Conservation (phyloP, 2,888 invertebrate species). For the Catocala nupta region DNA sequence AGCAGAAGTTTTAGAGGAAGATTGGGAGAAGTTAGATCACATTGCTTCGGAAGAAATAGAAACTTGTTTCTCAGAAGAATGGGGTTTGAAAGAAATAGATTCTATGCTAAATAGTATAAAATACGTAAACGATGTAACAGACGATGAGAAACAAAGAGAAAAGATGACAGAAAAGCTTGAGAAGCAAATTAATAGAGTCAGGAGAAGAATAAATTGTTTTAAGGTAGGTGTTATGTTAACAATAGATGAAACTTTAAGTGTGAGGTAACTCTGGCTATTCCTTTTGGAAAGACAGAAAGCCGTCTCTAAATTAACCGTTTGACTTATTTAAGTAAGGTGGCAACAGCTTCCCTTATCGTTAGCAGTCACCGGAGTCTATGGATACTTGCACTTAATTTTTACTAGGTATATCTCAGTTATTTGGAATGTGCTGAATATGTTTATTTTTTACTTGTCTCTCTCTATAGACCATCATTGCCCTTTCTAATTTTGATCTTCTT, state of each 20-base stretch:
- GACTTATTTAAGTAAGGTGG: no score
- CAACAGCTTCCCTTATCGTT: no score
- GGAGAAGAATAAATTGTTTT: slow-evolving; percentile 68
- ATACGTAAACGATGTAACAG: slow-evolving; percentile 68
- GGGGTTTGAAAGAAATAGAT: slow-evolving; percentile 71
- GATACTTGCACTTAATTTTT: no score
- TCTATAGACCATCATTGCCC: no score
- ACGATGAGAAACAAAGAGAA: slow-evolving; percentile 60
- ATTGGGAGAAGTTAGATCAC: slow-evolving; percentile 45
- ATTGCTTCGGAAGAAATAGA: slow-evolving; percentile 57
- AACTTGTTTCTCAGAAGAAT: slow-evolving; percentile 76
- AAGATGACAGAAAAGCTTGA: slow-evolving; percentile 68
- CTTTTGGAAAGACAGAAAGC: no score
- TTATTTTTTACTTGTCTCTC: no score
- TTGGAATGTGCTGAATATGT: no score
- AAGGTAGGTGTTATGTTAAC: slow-evolving; percentile 62
- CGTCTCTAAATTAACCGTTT: no score
- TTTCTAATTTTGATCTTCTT: no score
- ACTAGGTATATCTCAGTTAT: no score
- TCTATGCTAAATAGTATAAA: slow-evolving; percentile 72
- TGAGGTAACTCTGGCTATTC: no score
- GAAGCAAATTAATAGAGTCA: slow-evolving; percentile 62
- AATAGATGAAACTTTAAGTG: neutral
- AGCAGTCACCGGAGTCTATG: no score
- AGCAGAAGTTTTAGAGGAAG: slow-evolving; percentile 52